Base-by-base conservation (phyloP, 2,113 vertebrate genomes). In the Alethe diademata region DNA sequence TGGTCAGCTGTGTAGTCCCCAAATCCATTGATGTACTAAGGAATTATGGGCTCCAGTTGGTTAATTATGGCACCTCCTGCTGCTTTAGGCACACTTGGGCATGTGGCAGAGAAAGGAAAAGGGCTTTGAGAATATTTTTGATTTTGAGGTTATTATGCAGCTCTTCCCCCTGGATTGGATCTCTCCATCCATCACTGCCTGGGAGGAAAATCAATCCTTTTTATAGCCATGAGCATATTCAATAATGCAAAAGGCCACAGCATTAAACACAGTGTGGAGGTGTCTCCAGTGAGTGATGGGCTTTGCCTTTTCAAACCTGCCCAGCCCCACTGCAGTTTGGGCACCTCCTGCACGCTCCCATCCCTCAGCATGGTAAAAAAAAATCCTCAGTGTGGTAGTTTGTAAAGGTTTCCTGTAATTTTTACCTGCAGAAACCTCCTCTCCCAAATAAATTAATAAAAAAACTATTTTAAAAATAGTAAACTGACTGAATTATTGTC, bases 151-250 rank as follows among this genome's bases (percentile, higher is more conserved):
- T 86, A 67, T 92, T 40, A 67, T 82, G 42, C 75, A 84, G n/a
- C 43, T 36, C 20, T 86, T 18, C 43, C n/a, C 16, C 9, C 8
- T 14, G 38, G n/a, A 11, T 91, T 1, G 0, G 73, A 47, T 66
- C 69, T 51, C 14, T 33, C 57, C 76, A 71, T 83, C 90, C 33
- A 5, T 93, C 92, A 86, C 72, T 40, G 22, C 36, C 78, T 10
- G 40, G 42, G 73, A 47, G 57, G 71, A n/a, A 90, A 86, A 94
- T 87, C 79, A 78, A 75, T 94, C 73, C 50, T 67, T 89, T 75
- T 69, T 57, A 56, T 11, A 33, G 79, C 73, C 19, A 19, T 5
- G 69, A 64, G 50, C 26, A 36, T 56, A 31, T 58, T 92, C 51
- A 86, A 86, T 92, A 86, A 86, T 53, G 69, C 60, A 84, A 85